Evolutionary conservation across 2,797 vertebrate species (phyloP).

Genomic region (Varecia variegata): DNA sequence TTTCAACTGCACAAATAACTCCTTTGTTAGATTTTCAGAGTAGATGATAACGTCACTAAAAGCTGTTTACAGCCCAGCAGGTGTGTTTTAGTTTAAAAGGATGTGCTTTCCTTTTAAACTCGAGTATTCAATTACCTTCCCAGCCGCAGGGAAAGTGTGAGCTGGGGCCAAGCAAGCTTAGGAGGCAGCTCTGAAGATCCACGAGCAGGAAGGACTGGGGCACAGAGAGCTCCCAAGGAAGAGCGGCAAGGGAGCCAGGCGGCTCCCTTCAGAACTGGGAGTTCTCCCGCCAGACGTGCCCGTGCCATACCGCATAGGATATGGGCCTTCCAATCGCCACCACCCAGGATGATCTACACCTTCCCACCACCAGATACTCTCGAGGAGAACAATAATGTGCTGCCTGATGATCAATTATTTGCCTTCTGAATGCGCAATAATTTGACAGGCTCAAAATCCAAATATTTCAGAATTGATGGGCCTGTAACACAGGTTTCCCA

Average conservation of each 20-base stretch:
- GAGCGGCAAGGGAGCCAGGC: neutral
- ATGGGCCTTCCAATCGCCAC: neutral
- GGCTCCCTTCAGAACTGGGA: neutral
- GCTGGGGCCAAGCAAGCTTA: neutral
- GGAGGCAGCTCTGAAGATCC: neutral
- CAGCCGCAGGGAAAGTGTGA: conserved; percentile 33
- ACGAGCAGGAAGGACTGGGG: neutral
- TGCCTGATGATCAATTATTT: fast-evolving
- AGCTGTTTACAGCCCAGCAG: conserved; percentile 73
- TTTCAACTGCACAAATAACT: conserved; percentile 61
- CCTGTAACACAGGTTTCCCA: neutral
- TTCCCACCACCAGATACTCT: neutral
- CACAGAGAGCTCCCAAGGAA: neutral
- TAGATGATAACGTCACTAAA: conserved; percentile 53
- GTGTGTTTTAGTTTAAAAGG: conserved; percentile 55
- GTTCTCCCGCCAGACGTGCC: neutral
- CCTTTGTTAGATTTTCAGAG: conserved; percentile 54
- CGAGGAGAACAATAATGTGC: fast-evolving
- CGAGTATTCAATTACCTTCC: conserved; percentile 55
- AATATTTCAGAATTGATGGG: neutral
- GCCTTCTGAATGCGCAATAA: neutral
- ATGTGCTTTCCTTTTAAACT: conserved; percentile 52
- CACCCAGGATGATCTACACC: neutral
- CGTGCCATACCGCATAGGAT: neutral
- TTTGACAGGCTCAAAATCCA: neutral